Base-by-base conservation (phyloP, 2,113 vertebrate genomes). In the Cyprinodon brontotheroides region DNA sequence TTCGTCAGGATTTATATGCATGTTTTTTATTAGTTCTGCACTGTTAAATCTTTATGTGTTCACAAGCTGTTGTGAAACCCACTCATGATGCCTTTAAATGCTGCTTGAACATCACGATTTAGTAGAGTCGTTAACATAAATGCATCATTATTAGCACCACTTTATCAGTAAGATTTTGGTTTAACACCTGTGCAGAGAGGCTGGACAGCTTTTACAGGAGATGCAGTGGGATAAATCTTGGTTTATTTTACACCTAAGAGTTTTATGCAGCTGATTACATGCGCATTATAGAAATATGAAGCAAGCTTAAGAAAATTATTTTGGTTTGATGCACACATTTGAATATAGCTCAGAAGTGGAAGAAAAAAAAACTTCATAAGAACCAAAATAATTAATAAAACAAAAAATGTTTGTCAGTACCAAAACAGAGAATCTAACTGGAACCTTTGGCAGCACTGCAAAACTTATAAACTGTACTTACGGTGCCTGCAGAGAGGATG, bases 401-500 rank as follows among this genome's bases (percentile, higher is more conserved):
- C 61, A 37, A 36, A 6, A 59, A 69, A 13, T 50, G 47, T 47
- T 74, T 70, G 36, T 39, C 66, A 71, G 63, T 61, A 45, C 68
- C 74, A 1, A 78, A 89, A 89, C 80, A 61, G 87, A 89, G 83
- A 89, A 86, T 85, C 87, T 86, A 82, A 89, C 86, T 69, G 78
- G 72, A 77, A 65, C 73, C 83, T 78, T 84, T 61, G 70, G 59
- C 47, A 53, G 78, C 81, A 77, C 40, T 20, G 45, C 65, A 39
- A 78, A 77, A 75, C 71, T 75, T 65, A 71, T 41, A 41, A 78
- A 75, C 70, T 62, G 93, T 95, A 98, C 97, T 99, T 98, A 99
- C 97, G 88, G 95, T 93, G 94, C 93, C 87, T 67, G 94, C 92
- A 57, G 95, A 88, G 48, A 96, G 91, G 93, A 93, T 90, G 92